phyloP scores from a whole-genome alignment of 2,797 vertebrate genomes.

The Poecilia wingei region DNA sequence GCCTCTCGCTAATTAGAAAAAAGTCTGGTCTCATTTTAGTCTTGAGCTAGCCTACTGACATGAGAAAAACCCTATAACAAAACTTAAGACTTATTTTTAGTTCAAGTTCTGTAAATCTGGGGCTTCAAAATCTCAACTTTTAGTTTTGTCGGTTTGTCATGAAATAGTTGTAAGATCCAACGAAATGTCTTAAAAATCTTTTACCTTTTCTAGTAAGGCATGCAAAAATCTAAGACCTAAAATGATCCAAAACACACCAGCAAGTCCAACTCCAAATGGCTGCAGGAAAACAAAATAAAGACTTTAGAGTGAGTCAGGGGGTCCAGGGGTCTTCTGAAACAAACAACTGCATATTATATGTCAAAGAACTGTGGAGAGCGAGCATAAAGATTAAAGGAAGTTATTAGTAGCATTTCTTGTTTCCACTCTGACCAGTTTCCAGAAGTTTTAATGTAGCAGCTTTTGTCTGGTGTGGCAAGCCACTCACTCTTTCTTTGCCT shows the following conservation, averaged over 20 bases:
- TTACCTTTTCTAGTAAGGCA: background rate
- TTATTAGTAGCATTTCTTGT: conserved; percentile 35
- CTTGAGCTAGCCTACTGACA: background rate
- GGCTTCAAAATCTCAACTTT: background rate
- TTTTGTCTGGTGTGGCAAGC: conserved; percentile 43
- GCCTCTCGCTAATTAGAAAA: too few species aligned
- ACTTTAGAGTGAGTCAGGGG: background rate
- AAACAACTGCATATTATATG: background rate
- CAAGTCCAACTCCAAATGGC: too few species aligned
- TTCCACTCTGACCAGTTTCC: conserved; percentile 23
- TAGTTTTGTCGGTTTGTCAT: background rate
- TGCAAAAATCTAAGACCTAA: background rate
- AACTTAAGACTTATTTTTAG: background rate
- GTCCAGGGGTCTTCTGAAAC: background rate
- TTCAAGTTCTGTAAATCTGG: background rate
- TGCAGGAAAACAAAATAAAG: background rate
- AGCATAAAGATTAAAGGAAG: conserved; percentile 30
- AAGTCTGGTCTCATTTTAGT: background rate
- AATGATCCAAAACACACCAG: too few species aligned
- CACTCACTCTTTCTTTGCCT: conserved; percentile 39
- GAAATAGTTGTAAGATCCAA: background rate
- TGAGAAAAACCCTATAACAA: background rate
- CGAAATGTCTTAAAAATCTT: background rate
- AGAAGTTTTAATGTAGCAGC: conserved; percentile 48
- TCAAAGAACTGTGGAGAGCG: conserved; percentile 16